Evolutionary conservation across 2,888 invertebrate species (phyloP), one percentile per base, ranked within the genome.

Genomic region (Patella caerulea): DNA sequence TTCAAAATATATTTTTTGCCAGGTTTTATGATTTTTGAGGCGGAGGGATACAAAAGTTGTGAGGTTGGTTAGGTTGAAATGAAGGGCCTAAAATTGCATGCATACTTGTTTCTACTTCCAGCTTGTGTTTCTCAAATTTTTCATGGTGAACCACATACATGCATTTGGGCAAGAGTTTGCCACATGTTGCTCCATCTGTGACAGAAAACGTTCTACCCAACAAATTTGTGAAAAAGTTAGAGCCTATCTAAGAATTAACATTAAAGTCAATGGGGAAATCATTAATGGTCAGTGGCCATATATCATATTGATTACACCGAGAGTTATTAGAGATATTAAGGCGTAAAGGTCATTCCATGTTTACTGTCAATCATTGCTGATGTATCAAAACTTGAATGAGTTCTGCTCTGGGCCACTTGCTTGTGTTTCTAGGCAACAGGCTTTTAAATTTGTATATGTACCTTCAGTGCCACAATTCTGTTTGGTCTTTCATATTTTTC

Each of bases 371-470:
- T 71, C 71, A 55, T 29, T 70, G 34, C 71, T 76, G 76, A 76
- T 72, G 72, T 72, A 76, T 76, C 55, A 76, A 76, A 76, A 76
- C 72, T 76, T 76, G 54, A 76, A 72, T 55, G 24, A 55, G 53
- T 54, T 76, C 71, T 24, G 71, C 72, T 59, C 19, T 71, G 54
- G 54, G 53, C 71, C 59, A 71, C 71, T 76, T 71, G 55, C 71
- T 53, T 54, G 45, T 55, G 76, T 76, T 56, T 19, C 76, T 71
- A 70, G 56, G 76, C 76, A 76, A 76, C 76, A 12, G 56, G 53
- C 76, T 55, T 76, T 76, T 71, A 76, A 76, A 72, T 76, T 76
- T 76, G 71, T 70, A 72, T 59, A 71, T 76, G 72, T 76, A 76
- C 76, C 71, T 72, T 71, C 45, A 45, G 76, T 52, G 19, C 55